Percentiles rank a stretch among this genome's conserved stretches.
Conservation (phyloP, 2,888 invertebrate genomes). For the Sinotaia quadrata region DNA sequence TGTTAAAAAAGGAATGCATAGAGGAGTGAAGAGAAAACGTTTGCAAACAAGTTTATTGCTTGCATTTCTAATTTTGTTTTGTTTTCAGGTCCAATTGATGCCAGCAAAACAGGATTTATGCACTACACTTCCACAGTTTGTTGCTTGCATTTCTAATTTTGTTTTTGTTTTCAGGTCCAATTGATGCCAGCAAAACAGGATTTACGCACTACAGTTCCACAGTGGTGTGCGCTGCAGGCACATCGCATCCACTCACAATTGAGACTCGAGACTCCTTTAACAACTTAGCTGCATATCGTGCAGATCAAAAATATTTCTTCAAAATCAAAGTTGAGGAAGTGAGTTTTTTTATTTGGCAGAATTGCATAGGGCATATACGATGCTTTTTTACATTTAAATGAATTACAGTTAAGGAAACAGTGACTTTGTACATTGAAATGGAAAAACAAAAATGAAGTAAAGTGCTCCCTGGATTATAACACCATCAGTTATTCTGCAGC, state of each 20-base stretch:
- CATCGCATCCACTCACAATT: constrained; percentile 84
- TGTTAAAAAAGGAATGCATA: no score
- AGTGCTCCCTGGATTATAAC: no score
- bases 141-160: constrained; percentile 72
- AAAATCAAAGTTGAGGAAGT: constrained; percentile 67
- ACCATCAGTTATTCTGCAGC: no score
- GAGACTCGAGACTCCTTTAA: constrained; percentile 94
- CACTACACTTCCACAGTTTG: constrained; percentile 88
- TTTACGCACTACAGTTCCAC: constrained; percentile 88
- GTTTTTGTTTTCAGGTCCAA: constrained; percentile 77
- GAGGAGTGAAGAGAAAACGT: no score
- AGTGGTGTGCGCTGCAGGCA: constrained; percentile 85
- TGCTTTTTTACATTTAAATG: no score
- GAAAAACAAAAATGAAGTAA: no score
- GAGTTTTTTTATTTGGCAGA: no score
- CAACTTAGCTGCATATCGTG: constrained; percentile 79
- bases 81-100: constrained; percentile 82
- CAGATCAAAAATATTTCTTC: constrained; percentile 62
- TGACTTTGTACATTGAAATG: no score
- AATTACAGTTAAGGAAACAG: no score
- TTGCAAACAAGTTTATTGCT: no score
- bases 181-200: constrained; percentile 86
- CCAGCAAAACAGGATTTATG: constrained; percentile 86
- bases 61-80: neutral
- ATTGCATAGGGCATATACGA: no score